A percentile compares a stretch with the other conserved stretches of the same genome.
These are phyloP conservation scores for Parascotia fuliginaria DNA, from an alignment of 2,888 invertebrate genomes.

Conservation along the genomic window DNA sequence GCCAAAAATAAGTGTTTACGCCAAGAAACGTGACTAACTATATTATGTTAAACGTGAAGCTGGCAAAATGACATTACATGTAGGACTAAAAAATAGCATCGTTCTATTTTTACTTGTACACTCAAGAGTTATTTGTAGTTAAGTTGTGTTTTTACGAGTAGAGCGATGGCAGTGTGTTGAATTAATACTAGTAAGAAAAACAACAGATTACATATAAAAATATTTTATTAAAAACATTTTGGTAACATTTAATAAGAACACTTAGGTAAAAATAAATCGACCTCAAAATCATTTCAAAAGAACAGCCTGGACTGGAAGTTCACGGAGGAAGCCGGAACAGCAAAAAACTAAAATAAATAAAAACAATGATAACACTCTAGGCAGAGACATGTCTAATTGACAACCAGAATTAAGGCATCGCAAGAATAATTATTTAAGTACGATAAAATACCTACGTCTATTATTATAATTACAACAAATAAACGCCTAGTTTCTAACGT, in stretches of 20 bases:
- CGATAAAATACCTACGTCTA: slow-evolving; percentile 86
- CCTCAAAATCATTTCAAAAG: slow-evolving; percentile 86
- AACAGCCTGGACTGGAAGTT: slow-evolving; percentile 87
- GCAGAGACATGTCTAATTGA: slow-evolving; percentile 86
- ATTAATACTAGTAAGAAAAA: slow-evolving; percentile 59
- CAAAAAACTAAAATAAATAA: slow-evolving; percentile 82
- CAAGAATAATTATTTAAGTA: slow-evolving; percentile 87
- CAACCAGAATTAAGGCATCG: slow-evolving; percentile 87
- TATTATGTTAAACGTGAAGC: slow-evolving; percentile 43
- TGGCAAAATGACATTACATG: slow-evolving; percentile 42
- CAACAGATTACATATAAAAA: slow-evolving; percentile 83
- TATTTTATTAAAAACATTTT: slow-evolving; percentile 88
- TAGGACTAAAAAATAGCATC: slow-evolving; percentile 45
- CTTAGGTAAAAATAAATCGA: slow-evolving; percentile 87
- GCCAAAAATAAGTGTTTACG: slow-evolving; percentile 57
- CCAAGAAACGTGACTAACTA: slow-evolving; percentile 59
- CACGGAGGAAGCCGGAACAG: slow-evolving; percentile 85
- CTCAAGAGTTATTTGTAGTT: not conserved
- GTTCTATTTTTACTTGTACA: slow-evolving; percentile 45
- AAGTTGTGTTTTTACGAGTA: no score
- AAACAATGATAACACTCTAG: slow-evolving; percentile 85
- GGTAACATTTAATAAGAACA: slow-evolving; percentile 88
- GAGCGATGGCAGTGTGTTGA: no score
- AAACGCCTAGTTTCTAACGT: slow-evolving; percentile 78
- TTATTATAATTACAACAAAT: slow-evolving; percentile 86